Base-by-base conservation (phyloP, 2,113 vertebrate species). In the Heterotis niloticus region DNA sequence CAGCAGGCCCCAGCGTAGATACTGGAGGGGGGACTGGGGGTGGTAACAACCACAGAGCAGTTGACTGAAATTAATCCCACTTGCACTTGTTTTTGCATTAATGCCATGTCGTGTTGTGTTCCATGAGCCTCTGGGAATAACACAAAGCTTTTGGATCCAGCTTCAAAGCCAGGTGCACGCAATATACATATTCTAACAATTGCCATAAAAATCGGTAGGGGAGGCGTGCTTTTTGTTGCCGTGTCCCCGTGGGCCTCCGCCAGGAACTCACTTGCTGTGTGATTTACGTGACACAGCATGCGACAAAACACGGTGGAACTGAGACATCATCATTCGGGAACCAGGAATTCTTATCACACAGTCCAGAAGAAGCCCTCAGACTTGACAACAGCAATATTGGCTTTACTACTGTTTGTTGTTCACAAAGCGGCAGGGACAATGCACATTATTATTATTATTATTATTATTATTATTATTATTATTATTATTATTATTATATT, bases 141-240 rank as follows among this genome's bases (percentile, higher is more conserved):
- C 71, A 74, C 78, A 84, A 83, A 82, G 80, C 85, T 87, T 44
- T 83, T 86, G 84, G 87, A 83, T 82, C 85, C 83, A 84, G 88
- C 85, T 86, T 90, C 83, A 89, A 87, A 89, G 86, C 77, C 52
- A 76, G 79, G 80, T 84, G 85, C 75, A 69, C 79, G 83, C 82
- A 87, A 86, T 82, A 82, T 79, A 14, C 81, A 79, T 85, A 57
- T 29, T 82, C 75, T 82, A 82, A 59, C 29, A 75, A 74, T 79
- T 73, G 1, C 77, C 78, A 76, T 64, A 17, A 11, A 20, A 64
- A 44, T 51, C 72, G 9, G 16, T 66, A 66, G 64, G 51, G 64
- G n/a, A 51, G 34, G 10, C 18, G 13, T 77, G 44, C 44, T 76
- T 44, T 29, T 56, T 28, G 34, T 24, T 51, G 59, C 64, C 24